A percentile compares a stretch with the other conserved stretches of the same genome.
Evolutionary conservation across 1,140 invertebrate genomes (phyloP).

Genomic region (Drosophila neocordata): DNA sequence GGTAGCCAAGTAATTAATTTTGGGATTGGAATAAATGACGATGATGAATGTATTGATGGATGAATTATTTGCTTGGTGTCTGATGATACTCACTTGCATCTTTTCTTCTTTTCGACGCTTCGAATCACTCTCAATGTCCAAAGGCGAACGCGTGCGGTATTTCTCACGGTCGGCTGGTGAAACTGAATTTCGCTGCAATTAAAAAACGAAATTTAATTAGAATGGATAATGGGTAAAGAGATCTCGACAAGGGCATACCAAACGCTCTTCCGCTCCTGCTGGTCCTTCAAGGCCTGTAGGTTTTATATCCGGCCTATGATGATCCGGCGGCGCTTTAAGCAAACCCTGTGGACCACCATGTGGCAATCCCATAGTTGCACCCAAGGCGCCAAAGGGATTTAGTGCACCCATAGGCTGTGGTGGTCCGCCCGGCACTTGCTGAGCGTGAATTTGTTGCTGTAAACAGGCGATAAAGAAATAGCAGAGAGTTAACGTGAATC

Average conservation of each 20-base stretch:
- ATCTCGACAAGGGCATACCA: constrained; percentile 54
- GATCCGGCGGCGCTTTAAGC: constrained; percentile 81
- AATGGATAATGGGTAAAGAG: not conserved
- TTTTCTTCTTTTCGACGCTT: constrained; percentile 94
- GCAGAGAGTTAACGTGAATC: not conserved
- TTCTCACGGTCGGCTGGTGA: constrained; percentile 95
- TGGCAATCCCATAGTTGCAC: constrained; percentile 80
- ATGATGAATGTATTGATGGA: constrained; percentile 22
- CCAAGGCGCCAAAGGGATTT: constrained; percentile 82
- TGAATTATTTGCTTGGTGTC: constrained; percentile 15
- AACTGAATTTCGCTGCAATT: constrained; percentile 88
- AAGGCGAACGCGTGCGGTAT: constrained; percentile 88
- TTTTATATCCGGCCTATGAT: constrained; percentile 82
- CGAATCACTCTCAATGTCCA: constrained; percentile 87
- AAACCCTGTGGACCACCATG: constrained; percentile 80
- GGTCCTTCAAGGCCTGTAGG: constrained; percentile 79
- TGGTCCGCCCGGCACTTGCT: constrained; percentile 82
- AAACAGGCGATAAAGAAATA: constrained; percentile 22
- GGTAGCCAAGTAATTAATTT: constrained; percentile 13
- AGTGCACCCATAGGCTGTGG: constrained; percentile 81
- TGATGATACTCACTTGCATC: constrained; percentile 90
- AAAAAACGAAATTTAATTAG: constrained; percentile 5
- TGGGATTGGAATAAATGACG: constrained; percentile 43
- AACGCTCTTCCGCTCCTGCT: constrained; percentile 79
- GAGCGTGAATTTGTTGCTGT: constrained; percentile 84